These are phyloP conservation scores for Alces alces DNA, from an alignment of 2,113 vertebrate genomes.

Conservation along the genomic window DNA sequence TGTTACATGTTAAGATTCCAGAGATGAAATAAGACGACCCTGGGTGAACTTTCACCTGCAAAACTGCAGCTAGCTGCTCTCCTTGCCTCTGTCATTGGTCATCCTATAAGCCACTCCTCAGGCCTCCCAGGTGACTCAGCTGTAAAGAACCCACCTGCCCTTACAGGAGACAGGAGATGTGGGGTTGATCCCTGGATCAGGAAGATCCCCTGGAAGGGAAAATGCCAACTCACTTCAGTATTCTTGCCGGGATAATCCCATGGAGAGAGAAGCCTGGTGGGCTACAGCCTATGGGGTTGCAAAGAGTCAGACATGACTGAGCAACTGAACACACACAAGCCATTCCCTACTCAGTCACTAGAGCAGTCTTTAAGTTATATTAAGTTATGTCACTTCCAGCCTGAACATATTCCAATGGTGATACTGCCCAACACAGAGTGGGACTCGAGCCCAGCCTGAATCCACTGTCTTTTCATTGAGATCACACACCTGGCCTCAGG, in stretches of 20 bases:
- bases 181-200: not conserved
- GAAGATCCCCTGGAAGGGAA: not conserved
- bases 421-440: not conserved
- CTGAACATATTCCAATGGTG: not conserved
- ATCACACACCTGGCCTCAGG: not conserved
- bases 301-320: not conserved
- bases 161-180: not conserved
- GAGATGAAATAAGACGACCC: not conserved
- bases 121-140: not conserved
- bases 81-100: not conserved
- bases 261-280: not conserved
- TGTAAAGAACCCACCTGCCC: not conserved
- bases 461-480: not conserved
- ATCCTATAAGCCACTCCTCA: not conserved
- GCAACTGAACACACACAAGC: not conserved
- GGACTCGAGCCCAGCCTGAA: not conserved
- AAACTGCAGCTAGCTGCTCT: not conserved
- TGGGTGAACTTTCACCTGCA: not conserved
- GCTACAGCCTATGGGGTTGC: not conserved
- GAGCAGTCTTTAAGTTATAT: not conserved
- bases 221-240: not conserved
- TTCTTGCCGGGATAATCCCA: not conserved
- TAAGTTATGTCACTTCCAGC: not conserved
- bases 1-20: not conserved
- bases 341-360: not conserved